A percentile compares a stretch with the other conserved stretches of the same genome.
These are phyloP conservation scores for Indicator maculatus DNA, from an alignment of 2,113 vertebrate genomes.

Conservation along the genomic window DNA sequence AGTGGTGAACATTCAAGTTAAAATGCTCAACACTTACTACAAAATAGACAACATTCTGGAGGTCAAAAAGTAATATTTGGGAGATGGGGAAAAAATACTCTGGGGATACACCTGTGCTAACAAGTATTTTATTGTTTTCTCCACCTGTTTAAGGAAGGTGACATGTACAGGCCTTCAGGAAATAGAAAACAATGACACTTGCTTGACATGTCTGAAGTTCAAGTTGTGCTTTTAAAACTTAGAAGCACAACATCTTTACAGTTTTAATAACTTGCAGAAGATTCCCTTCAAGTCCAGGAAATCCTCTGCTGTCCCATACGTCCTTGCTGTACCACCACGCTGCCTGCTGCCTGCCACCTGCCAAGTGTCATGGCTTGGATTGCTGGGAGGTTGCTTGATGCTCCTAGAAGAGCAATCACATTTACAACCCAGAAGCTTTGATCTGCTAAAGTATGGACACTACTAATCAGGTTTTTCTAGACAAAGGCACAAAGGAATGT, in stretches of 20 bases:
- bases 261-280: background rate
- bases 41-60: background rate
- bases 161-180: conserved; percentile 51
- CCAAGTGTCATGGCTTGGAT: background rate
- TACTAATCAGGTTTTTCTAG: background rate
- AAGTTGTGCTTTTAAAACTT: conserved; percentile 47
- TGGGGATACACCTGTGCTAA: background rate
- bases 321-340: background rate
- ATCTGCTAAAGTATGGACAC: accelerated
- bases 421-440: background rate
- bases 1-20: background rate
- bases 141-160: conserved; percentile 56
- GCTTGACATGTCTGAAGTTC: conserved; percentile 69
- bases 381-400: background rate
- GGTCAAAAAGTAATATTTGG: background rate
- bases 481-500: background rate
- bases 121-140: conserved; percentile 52
- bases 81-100: background rate
- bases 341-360: background rate
- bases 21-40: background rate
- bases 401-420: background rate
- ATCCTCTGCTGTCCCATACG: background rate
- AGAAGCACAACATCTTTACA: background rate
- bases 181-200: conserved; percentile 68
- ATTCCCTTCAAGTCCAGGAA: background rate